Conservation (phyloP, 1,140 invertebrate genomes). For the Formica exsecta region DNA sequence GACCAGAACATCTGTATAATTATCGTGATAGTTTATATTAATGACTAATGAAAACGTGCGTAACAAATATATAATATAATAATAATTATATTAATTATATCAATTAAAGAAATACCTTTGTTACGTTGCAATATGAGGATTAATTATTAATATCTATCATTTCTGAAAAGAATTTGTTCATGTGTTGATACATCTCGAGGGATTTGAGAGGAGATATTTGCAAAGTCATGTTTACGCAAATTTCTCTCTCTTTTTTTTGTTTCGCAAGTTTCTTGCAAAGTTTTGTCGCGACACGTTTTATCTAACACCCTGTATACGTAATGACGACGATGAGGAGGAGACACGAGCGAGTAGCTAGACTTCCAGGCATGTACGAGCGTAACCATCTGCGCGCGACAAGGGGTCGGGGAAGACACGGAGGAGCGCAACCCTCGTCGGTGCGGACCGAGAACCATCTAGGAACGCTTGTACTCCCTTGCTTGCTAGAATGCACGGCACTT, state of each 20-base stretch:
- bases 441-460: slow-evolving; percentile 57
- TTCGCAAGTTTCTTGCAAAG: slow-evolving; percentile 45
- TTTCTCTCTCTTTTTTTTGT: slow-evolving; percentile 38
- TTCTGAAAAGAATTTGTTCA: not conserved
- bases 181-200: slow-evolving; percentile 14
- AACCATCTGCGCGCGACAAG: slow-evolving; percentile 71
- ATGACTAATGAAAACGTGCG: not conserved
- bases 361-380: slow-evolving; percentile 52
- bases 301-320: slow-evolving; percentile 39
- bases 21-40: not conserved
- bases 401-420: slow-evolving; percentile 39
- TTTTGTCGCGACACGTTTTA: slow-evolving; percentile 54
- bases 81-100: not conserved
- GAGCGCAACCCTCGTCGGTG: slow-evolving; percentile 41
- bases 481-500: slow-evolving; percentile 60
- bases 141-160: not conserved
- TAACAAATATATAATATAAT: not conserved
- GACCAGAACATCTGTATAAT: too few relatives aligned
- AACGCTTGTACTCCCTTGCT: slow-evolving; percentile 52
- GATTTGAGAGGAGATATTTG: slow-evolving; percentile 30
- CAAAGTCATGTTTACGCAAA: slow-evolving; percentile 50
- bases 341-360: slow-evolving; percentile 57
- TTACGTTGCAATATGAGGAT: not conserved
- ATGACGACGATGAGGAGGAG: slow-evolving; percentile 53
- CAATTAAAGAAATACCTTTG: not conserved